Evolutionary conservation across 1,140 invertebrate genomes (phyloP), one percentile per base, ranked within the genome.

Genomic region (Babylonia areolata): DNA sequence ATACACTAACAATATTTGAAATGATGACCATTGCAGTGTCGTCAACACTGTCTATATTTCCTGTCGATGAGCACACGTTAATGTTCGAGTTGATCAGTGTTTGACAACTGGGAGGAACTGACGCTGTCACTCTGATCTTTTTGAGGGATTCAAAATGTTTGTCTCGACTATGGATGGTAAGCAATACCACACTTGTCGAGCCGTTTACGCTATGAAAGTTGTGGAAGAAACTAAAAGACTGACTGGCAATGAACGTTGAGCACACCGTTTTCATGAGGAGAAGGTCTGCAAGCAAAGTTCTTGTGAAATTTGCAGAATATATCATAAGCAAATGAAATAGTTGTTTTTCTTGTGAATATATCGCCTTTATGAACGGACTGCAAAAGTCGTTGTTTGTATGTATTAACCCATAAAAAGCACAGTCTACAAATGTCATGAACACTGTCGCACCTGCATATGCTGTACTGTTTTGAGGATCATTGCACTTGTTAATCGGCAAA

Each of bases 1-100:
- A 42, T 31, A 79, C 77, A 42, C 17, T 28, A 9, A 79, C 77
- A 37, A 79, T 79, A 28, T 79, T 39, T 40, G 77, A 79, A 15
- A 79, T 42, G 17, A 79, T 46, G 39, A 39, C 42, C 23, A 17
- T 15, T 6, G 31, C 35, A 5, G 2, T 9, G 9, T 31, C 20
- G 71, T 37, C 28, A 35, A 11, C 35, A 12, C 35, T 35, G 5
- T 73, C 71, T 20, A 37, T 6, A 73, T 15, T 15, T 33, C 35
- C 12, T 12, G 35, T 15, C 31, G 33, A 73, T n/a, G 11, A 73
- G 31, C 31, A 35, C 31, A 33, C 71, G 11, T 33, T 33, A 15
- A 35, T 33, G 58, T 64, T 28, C 23, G 12, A 20, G n/a, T 37
- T 73, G 33, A 35, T 9, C 5, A 73, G 20, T 37, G 6, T 73